phyloP scores from a whole-genome alignment of 2,113 vertebrate species.

The Cynopterus brachyotis region DNA sequence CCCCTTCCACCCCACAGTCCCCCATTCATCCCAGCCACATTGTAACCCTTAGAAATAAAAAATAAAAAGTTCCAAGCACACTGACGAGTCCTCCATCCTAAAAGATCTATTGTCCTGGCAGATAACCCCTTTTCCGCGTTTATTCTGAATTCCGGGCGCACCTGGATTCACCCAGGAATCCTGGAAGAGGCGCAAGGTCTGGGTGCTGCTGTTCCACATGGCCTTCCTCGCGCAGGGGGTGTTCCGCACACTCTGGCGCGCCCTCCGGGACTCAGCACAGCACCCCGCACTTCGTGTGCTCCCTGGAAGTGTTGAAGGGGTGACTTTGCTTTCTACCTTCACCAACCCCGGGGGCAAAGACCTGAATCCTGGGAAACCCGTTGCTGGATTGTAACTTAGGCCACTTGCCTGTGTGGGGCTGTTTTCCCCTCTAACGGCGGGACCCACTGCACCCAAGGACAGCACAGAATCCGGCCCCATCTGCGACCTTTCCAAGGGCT shows the following conservation, averaged over 20 bases:
- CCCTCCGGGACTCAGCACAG: background rate
- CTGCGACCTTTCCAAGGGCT: conserved; percentile 33
- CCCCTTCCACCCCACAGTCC: background rate
- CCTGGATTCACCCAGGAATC: conserved; percentile 25
- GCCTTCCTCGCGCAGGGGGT: background rate
- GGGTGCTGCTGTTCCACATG: background rate
- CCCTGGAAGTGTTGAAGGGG: conserved; percentile 55
- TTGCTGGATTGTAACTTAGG: conserved; percentile 79
- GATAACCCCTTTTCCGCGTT: background rate
- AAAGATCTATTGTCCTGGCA: background rate
- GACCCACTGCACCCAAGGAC: conserved; percentile 65
- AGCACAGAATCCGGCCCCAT: conserved; percentile 69
- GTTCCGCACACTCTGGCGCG: background rate
- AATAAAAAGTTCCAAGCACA: background rate
- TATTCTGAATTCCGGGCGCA: background rate
- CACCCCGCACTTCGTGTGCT: background rate
- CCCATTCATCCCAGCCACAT: background rate
- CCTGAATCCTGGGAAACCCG: conserved; percentile 70
- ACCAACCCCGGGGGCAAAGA: conserved; percentile 69
- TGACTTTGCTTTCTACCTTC: conserved; percentile 49
- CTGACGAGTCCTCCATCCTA: background rate
- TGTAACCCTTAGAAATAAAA: background rate
- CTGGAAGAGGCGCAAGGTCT: background rate
- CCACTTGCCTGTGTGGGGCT: conserved; percentile 61
- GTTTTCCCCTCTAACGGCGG: conserved; percentile 76